Base-by-base conservation (phyloP, 2,888 invertebrate species). In the Drosophila tanythrix region DNA sequence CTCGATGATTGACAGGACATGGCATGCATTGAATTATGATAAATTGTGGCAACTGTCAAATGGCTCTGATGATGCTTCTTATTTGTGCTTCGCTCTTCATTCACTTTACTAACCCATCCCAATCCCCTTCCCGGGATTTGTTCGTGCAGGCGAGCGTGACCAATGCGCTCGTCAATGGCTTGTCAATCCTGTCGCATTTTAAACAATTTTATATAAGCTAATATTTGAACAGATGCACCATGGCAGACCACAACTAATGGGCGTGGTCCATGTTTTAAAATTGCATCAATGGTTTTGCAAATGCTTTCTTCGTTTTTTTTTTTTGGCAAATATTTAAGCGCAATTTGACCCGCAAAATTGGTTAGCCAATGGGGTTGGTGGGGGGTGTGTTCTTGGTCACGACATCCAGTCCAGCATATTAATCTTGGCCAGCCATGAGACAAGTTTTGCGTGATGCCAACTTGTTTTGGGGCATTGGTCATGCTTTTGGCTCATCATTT, bases 11-110 rank as follows among this genome's bases (percentile, higher is more conserved):
- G 86, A 89, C 86, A 89, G 81, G 82, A 82, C 72, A 79, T 84
- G 83, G 71, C 89, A 86, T 90, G 85, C 81, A 88, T 85, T 84
- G 92, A 92, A 92, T 92, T 91, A 90, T 92, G 92, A 92, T 91
- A 90, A 91, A 92, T 90, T 91, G 91, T 92, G 88, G 83, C 86
- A 89, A 90, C 85, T 90, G 92, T 91, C 91, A 92, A 91, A 89
- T 85, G 83, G 82, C 83, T 79, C 66, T 75, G 86, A 82, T 84
- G 80, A 81, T 81, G 79, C 74, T 82, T 72, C 76, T 70, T 73
- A 63, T 74, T 72, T 75, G 60, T 53, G 58, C 51, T 68, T 59
- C 25, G 62, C 38, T 38, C 60, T 50, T 53, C 51, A 31, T 21
- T 27, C 18, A 43, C 55, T 55, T 60, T 38, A 29, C n/a, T 18